Base-by-base conservation (phyloP, 2,113 vertebrate species). In the Empidonax alnorum region DNA sequence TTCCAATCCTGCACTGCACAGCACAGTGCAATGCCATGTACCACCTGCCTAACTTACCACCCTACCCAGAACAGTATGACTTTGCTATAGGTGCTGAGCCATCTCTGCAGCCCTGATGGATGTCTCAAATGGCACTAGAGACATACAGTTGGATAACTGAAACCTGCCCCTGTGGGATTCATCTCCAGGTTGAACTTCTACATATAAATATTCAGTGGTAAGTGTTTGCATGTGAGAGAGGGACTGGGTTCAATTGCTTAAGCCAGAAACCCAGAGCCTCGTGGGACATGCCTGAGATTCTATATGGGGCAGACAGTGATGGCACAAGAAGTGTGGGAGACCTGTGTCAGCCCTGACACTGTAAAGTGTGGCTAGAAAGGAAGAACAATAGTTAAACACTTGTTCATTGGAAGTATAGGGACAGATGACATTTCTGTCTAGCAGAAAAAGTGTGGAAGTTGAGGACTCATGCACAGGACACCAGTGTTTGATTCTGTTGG, bases 111-210 rank as follows among this genome's bases (percentile, higher is more conserved):
- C 37, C 33, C n/a, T 74, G 13, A 35, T 39, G 62, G 24, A 7
- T 46, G 9, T 39, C 33, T 78, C 30, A 55, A 25, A 44, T 6
- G 53, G 22, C 24, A 41, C 31, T 55, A 46, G 25, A 61, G 49
- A 55, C n/a, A 31, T n/a, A 8, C 0, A 0, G 14, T 18, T 49
- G 22, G 30, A 21, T 31, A 80, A 17, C 28, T 27, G 46, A n/a
- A 91, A 66, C 23, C 37, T 94, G 27, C 6, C 30, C 50, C 33
- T 33, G 4, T 49, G 28, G 33, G 47, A 52, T 50, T 75, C 62
- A 53, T 47, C 6, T 74, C 42, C 35, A 39, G 4, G 12, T 21
- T 59, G 49, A 66, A 65, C 4, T 4, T 75, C 19, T 56, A 27
- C 27, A 33, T 30, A 24, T 9, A 59, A 50, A 49, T 65, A 33